Conservation (phyloP, 2,888 invertebrate species). For the Glyphotaelius pellucidus region DNA sequence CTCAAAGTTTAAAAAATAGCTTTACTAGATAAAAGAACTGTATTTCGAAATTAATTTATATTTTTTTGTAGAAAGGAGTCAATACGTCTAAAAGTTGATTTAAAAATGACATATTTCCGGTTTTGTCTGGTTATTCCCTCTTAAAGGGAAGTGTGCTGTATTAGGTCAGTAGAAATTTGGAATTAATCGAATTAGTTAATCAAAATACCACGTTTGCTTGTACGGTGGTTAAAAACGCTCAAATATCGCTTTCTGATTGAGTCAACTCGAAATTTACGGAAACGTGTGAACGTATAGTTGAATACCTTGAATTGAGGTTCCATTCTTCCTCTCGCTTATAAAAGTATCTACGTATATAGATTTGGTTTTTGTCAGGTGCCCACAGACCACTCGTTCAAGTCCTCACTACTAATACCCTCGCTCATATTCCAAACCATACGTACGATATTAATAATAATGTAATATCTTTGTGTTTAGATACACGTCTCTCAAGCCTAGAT, state of each 20-base stretch:
- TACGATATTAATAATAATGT: neutral
- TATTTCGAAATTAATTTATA: too few species aligned
- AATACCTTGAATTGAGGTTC: conserved; percentile 11
- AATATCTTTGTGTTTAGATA: neutral
- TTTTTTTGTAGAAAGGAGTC: too few species aligned
- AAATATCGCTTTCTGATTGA: conserved; percentile 8
- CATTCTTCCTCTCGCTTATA: neutral
- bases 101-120: too few species aligned
- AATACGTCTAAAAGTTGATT: too few species aligned
- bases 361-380: conserved; percentile 6
- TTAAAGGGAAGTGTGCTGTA: too few species aligned
- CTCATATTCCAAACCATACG: neutral
- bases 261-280: conserved; percentile 32
- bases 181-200: too few species aligned
- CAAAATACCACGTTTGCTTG: too few species aligned
- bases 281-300: conserved; percentile 18
- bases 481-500: neutral
- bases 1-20: too few species aligned
- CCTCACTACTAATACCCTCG: neutral
- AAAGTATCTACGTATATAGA: neutral
- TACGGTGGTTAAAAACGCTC: neutral
- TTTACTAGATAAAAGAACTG: too few species aligned
- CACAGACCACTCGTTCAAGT: neutral
- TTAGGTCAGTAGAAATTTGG: too few species aligned
- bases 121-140: too few species aligned